A percentile compares a stretch with the other conserved stretches of the same genome.
Evolutionary conservation across 2,888 invertebrate species (phyloP).

Genomic region (Sinhomidia bicolor): DNA sequence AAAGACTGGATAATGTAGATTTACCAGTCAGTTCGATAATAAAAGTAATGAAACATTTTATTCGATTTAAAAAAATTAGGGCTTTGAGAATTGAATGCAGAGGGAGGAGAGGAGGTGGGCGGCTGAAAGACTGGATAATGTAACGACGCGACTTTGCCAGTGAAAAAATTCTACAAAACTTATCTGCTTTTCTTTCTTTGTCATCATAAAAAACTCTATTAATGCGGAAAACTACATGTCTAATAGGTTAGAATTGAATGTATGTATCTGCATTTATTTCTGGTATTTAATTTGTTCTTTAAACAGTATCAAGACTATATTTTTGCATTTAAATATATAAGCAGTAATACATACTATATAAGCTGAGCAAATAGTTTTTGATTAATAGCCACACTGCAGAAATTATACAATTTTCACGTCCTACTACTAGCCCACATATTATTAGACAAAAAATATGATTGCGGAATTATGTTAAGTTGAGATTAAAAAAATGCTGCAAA

Average conservation of each 20-base stretch:
- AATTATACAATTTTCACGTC: slow-evolving; percentile 48
- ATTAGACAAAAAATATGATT: not conserved
- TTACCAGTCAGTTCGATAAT: not conserved
- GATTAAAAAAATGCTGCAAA: slow-evolving; percentile 28
- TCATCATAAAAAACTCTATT: too few species aligned
- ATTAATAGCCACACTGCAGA: slow-evolving; percentile 28
- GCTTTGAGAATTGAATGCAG: not conserved
- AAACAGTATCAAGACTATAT: too few species aligned
- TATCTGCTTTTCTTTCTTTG: not conserved
- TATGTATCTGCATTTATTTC: too few species aligned
- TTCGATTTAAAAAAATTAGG: slow-evolving; percentile 20
- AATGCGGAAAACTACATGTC: too few species aligned
- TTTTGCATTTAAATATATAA: not conserved
- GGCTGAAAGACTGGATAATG: not conserved
- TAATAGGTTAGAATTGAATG: too few species aligned
- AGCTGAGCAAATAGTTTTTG: not conserved
- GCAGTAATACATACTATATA: not conserved
- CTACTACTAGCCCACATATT: not conserved
- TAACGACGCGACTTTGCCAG: not conserved
- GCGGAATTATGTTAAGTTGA: slow-evolving; percentile 8
- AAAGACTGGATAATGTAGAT: not conserved
- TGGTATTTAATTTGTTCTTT: too few species aligned
- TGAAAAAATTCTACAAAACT: not conserved
- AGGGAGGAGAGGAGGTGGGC: not conserved
- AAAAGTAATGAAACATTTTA: slow-evolving; percentile 9